Conservation (phyloP, 2,113 vertebrate species). For the Chunga burmeisteri region DNA sequence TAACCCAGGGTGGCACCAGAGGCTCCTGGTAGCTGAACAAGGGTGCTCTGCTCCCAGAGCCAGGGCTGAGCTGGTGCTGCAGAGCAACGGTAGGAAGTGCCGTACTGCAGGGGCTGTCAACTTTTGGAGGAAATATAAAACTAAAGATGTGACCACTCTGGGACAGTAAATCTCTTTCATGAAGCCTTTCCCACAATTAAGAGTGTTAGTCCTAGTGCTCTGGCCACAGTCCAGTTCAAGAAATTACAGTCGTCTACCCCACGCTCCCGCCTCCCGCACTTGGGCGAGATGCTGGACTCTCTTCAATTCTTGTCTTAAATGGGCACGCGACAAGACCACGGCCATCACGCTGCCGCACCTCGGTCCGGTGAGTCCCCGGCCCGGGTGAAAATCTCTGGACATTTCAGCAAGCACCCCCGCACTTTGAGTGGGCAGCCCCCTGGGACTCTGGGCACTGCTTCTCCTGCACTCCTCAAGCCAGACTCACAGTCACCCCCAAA, state of each 20-base stretch:
- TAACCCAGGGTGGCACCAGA: neutral
- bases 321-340: neutral
- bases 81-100: constrained; percentile 39
- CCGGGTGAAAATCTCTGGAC: neutral
- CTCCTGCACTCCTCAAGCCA: neutral
- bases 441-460: rapidly evolving
- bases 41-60: neutral
- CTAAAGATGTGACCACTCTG: constrained; percentile 63
- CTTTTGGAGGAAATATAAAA: constrained; percentile 63
- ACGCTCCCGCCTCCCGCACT: neutral
- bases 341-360: neutral
- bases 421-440: neutral
- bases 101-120: neutral
- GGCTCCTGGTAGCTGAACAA: rapidly evolving
- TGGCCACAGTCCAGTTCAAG: constrained; percentile 33
- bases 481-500: neutral
- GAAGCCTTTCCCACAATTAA: constrained; percentile 66
- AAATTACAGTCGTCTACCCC: neutral
- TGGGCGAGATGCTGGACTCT: neutral
- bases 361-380: neutral
- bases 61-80: neutral
- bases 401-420: neutral
- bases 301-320: neutral
- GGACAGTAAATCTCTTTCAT: constrained; percentile 64
- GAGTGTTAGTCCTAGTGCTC: constrained; percentile 26